phyloP scores from a whole-genome alignment of 1,140 invertebrate species.

The Branchinecta lindahli region DNA sequence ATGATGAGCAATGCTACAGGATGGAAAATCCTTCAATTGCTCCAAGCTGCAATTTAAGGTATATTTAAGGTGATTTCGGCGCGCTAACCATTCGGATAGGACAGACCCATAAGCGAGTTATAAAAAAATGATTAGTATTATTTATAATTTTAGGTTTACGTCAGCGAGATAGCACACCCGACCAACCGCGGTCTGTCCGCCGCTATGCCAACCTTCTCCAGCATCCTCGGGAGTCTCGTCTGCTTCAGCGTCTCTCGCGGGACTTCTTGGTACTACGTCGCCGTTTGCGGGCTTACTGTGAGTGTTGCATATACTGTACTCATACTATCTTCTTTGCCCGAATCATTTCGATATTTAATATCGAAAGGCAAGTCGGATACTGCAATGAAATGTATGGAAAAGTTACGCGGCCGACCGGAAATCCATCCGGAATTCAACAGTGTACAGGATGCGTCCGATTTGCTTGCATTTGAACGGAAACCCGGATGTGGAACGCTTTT shows the following conservation, averaged over 20 bases:
- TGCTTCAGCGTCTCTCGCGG: slow-evolving; percentile 17
- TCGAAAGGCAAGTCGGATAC: slow-evolving; percentile 5
- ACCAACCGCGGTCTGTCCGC: slow-evolving; percentile 16
- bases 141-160: slow-evolving; percentile 14
- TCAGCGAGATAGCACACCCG: slow-evolving; percentile 17
- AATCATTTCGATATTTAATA: slow-evolving; percentile 19
- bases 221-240: slow-evolving; percentile 15
- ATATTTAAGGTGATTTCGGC: too few relatives aligned
- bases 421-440: slow-evolving; percentile 12
- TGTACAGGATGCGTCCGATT: slow-evolving; percentile 16
- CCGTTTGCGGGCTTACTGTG: slow-evolving; percentile 10
- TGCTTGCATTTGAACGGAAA: slow-evolving; percentile 1
- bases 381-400: slow-evolving; percentile 5
- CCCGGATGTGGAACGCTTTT: neutral
- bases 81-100: too few relatives aligned
- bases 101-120: too few relatives aligned
- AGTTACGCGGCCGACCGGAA: slow-evolving; percentile 5
- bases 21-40: too few relatives aligned
- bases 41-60: too few relatives aligned
- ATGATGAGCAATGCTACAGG: too few relatives aligned
- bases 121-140: neutral
- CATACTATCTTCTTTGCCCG: slow-evolving; percentile 16
- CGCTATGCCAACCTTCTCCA: slow-evolving; percentile 17
- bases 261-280: slow-evolving; percentile 11
- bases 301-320: slow-evolving; percentile 16